Percentiles rank a stretch among this genome's conserved stretches.
Evolutionary conservation across 1,140 invertebrate species (phyloP).

Genomic region (Eulimnadia texana): DNA sequence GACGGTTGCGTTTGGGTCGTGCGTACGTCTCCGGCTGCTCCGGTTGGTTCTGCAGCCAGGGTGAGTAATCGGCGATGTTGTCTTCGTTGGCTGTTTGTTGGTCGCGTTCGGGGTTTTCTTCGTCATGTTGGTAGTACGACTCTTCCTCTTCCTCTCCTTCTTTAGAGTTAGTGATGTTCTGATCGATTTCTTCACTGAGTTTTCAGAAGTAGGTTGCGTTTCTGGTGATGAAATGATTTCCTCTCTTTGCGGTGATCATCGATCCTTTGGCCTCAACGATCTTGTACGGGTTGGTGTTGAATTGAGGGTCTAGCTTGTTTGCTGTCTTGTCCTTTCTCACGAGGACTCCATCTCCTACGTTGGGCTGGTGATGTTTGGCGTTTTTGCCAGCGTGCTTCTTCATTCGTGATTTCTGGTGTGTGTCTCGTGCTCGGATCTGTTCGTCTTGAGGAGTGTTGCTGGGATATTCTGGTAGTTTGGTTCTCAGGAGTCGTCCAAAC

Average conservation of each 20-base stretch:
- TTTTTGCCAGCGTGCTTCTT: background rate
- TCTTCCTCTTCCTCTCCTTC: too few species aligned
- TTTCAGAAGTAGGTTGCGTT: slow-evolving; percentile 4
- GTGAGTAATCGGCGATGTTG: too few species aligned
- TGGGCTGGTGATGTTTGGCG: background rate
- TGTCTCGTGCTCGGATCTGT: background rate
- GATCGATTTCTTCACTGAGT: too few species aligned
- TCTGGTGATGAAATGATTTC: background rate
- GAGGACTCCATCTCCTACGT: background rate
- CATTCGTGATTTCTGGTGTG: background rate
- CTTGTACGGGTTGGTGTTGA: background rate
- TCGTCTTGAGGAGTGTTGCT: background rate
- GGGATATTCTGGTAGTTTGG: background rate
- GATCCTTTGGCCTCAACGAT: background rate
- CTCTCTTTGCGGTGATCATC: slow-evolving; percentile 4
- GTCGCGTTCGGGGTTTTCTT: too few species aligned
- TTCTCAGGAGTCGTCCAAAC: background rate
- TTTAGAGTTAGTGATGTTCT: too few species aligned
- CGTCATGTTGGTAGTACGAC: too few species aligned
- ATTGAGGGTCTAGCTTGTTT: slow-evolving; percentile 1
- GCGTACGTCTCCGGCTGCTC: too few species aligned
- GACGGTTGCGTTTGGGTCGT: too few species aligned
- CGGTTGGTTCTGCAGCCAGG: too few species aligned
- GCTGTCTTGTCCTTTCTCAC: background rate
- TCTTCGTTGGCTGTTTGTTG: too few species aligned